phyloP scores from a whole-genome alignment of 2,113 vertebrate genomes.

The Rhegmatorhina hoffmannsi region DNA sequence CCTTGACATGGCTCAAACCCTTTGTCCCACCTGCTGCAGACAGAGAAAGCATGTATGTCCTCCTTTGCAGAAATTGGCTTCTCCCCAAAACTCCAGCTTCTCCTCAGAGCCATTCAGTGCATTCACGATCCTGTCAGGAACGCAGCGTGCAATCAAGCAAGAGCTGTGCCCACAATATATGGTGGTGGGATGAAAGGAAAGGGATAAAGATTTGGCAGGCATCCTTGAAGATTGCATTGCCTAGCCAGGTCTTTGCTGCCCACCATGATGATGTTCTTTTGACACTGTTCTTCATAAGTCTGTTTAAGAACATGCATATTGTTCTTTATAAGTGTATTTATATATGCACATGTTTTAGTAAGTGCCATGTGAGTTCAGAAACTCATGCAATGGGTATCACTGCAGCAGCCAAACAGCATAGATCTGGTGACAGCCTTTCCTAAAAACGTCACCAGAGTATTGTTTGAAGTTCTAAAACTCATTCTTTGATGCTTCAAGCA shows the following conservation, averaged over 20 bases:
- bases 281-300: not conserved
- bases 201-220: not conserved
- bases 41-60: not conserved
- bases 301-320: fast-evolving
- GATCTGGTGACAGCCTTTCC: not conserved
- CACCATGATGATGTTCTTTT: not conserved
- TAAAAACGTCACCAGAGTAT: not conserved
- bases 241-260: not conserved
- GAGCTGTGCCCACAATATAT: not conserved
- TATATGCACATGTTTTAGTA: fast-evolving
- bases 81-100: not conserved
- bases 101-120: not conserved
- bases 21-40: not conserved
- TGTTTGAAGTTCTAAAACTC: not conserved
- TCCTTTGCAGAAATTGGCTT: not conserved
- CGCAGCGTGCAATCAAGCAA: fast-evolving
- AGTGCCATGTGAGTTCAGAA: fast-evolving
- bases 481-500: not conserved
- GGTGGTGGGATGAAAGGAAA: not conserved
- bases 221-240: not conserved
- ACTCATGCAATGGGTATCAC: not conserved
- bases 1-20: not conserved
- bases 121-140: not conserved
- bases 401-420: not conserved
- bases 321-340: not conserved